Conservation (phyloP, 2,888 invertebrate genomes). For the Hoplodrina ambigua region DNA sequence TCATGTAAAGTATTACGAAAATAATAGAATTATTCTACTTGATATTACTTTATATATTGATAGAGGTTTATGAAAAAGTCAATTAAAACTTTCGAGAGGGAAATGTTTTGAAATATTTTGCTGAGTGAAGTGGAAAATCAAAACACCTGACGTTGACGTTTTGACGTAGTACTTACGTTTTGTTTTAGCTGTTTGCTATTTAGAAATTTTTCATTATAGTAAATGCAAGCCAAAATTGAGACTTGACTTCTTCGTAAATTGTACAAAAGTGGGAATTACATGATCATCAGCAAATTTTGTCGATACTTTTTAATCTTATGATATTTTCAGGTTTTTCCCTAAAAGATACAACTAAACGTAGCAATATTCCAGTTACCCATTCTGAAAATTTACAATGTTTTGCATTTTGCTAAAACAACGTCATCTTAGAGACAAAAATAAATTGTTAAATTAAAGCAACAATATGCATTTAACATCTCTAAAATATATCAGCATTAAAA, state of each 20-base stretch:
- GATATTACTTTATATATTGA: not conserved
- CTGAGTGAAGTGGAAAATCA: constrained; percentile 9
- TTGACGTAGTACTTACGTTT: constrained; percentile 40
- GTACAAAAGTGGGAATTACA: too few relatives aligned
- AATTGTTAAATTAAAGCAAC: not conserved
- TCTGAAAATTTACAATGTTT: not conserved
- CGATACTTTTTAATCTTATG: too few relatives aligned
- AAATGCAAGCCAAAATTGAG: too few relatives aligned
- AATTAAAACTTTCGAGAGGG: not conserved
- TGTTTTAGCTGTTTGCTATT: not conserved
- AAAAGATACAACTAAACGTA: too few relatives aligned
- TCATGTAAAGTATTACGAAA: not conserved
- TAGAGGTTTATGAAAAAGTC: rapidly evolving
- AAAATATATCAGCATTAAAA: not conserved
- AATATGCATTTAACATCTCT: not conserved
- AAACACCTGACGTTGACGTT: constrained; percentile 32
- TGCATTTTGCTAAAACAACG: not conserved
- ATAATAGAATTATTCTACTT: too few relatives aligned
- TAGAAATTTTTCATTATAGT: not conserved
- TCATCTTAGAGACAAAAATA: not conserved
- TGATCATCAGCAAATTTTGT: too few relatives aligned
- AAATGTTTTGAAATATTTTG: not conserved
- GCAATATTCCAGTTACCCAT: not conserved
- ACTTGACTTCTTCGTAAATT: too few relatives aligned
- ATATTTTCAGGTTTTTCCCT: too few relatives aligned